A percentile compares a stretch with the other conserved stretches of the same genome.
Conservation (phyloP, 2,797 vertebrate species). For the Myotis daubentonii region DNA sequence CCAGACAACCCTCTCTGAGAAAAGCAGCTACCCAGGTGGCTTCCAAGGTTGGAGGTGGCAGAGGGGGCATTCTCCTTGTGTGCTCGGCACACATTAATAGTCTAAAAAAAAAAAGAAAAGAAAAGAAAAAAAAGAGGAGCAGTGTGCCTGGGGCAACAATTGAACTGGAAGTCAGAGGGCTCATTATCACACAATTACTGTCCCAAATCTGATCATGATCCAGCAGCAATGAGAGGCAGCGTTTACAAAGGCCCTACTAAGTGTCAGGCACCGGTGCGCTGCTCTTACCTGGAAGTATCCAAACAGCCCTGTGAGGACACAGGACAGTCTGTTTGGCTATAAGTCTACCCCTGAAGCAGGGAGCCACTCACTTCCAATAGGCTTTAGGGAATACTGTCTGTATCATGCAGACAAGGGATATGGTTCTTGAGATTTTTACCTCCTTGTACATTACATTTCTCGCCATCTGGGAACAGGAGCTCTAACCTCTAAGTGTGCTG, state of each 20-base stretch:
- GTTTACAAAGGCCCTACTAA: neutral
- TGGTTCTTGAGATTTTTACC: neutral
- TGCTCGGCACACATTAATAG: neutral
- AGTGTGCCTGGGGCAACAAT: neutral
- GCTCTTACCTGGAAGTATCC: neutral
- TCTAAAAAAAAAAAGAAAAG: too few relatives aligned
- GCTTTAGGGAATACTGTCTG: accelerated
- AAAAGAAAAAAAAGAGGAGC: too few relatives aligned
- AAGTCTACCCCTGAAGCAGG: neutral
- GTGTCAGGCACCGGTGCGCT: accelerated
- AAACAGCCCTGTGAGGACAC: neutral
- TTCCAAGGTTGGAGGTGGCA: neutral
- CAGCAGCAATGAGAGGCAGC: neutral
- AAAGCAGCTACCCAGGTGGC: constrained; percentile 42
- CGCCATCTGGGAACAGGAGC: neutral
- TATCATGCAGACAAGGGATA: accelerated
- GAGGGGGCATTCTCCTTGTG: neutral
- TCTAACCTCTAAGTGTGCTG: neutral
- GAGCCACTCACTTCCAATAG: too few relatives aligned
- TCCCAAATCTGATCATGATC: neutral
- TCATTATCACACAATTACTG: neutral
- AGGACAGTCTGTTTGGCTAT: accelerated
- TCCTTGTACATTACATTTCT: neutral
- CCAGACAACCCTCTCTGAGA: neutral
- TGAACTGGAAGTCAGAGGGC: neutral